A percentile compares a stretch with the other conserved stretches of the same genome.
phyloP scores from a whole-genome alignment of 2,888 invertebrate species.

The Eurois occulta region DNA sequence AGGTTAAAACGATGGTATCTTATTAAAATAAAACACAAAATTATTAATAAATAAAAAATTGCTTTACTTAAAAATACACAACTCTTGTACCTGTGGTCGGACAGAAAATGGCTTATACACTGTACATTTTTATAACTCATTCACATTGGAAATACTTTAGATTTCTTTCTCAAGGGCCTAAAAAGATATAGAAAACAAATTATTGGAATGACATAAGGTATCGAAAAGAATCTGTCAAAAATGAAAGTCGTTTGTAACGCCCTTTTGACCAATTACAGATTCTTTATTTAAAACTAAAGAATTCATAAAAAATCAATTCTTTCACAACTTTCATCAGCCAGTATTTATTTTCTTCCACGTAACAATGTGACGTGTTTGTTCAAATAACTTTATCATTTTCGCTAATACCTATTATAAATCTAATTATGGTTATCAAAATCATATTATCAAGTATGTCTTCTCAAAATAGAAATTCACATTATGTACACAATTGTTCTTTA shows the following conservation, averaged over 20 bases:
- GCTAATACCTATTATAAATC: constrained; percentile 1
- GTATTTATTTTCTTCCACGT: background rate
- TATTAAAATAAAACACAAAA: constrained; percentile 3
- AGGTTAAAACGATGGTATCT: background rate
- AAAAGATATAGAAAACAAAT: background rate
- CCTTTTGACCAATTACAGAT: no score
- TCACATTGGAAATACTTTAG: background rate
- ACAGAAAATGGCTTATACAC: background rate
- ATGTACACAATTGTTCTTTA: background rate
- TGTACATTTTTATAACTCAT: background rate
- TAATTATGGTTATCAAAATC: constrained; percentile 9
- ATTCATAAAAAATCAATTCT: background rate
- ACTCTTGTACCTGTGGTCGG: background rate
- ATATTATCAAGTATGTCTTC: background rate
- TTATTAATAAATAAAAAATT: constrained; percentile 1
- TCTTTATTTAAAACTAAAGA: no score
- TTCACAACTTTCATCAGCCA: background rate
- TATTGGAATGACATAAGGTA: background rate
- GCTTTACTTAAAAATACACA: constrained; percentile 31
- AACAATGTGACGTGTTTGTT: background rate
- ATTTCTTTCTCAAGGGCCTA: background rate
- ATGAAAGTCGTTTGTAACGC: background rate
- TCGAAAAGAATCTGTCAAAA: background rate
- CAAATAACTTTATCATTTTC: constrained; percentile 7
- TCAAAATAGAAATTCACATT: constrained; percentile 2